Conservation (phyloP, 2,888 invertebrate genomes). For the Artemia sinica region DNA sequence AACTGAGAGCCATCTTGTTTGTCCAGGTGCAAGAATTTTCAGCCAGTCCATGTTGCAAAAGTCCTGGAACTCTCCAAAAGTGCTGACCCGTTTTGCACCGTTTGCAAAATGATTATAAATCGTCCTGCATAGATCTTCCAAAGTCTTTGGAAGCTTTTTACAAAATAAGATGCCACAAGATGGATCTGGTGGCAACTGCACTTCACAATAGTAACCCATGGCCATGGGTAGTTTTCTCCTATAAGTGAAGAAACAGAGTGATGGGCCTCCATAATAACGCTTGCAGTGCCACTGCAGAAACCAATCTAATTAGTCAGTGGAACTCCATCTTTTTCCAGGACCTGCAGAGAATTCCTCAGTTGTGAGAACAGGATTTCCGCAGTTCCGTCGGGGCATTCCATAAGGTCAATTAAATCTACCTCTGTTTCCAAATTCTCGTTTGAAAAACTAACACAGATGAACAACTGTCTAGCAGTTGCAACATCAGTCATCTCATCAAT, state of each 20-base stretch:
- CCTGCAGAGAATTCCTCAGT: neutral
- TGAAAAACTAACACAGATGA: conserved; percentile 6
- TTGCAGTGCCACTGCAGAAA: conserved; percentile 10
- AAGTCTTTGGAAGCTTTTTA: too few relatives aligned
- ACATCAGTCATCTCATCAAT: conserved; percentile 17
- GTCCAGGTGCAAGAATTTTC: too few relatives aligned
- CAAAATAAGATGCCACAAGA: too few relatives aligned
- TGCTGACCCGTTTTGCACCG: too few relatives aligned
- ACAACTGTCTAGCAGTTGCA: neutral
- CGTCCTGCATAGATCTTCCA: too few relatives aligned
- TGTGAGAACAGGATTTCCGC: conserved; percentile 8
- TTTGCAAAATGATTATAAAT: too few relatives aligned
- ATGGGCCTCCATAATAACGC: conserved; percentile 6
- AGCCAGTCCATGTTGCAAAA: too few relatives aligned
- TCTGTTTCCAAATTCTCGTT: conserved; percentile 15
- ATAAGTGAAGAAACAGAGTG: conserved; percentile 15
- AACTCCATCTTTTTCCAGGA: too few relatives aligned
- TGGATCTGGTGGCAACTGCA: too few relatives aligned
- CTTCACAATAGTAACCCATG: conserved; percentile 1
- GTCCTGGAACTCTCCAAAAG: too few relatives aligned
- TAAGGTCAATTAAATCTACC: conserved; percentile 15
- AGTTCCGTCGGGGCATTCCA: conserved; percentile 15
- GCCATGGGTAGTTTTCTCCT: conserved; percentile 11
- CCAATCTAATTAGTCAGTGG: too few relatives aligned
- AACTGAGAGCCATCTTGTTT: too few relatives aligned